Percentiles rank a stretch among this genome's conserved stretches.
These are phyloP conservation scores for Omphaloscelis lunosa DNA, from an alignment of 2,888 invertebrate species.

Conservation along the genomic window DNA sequence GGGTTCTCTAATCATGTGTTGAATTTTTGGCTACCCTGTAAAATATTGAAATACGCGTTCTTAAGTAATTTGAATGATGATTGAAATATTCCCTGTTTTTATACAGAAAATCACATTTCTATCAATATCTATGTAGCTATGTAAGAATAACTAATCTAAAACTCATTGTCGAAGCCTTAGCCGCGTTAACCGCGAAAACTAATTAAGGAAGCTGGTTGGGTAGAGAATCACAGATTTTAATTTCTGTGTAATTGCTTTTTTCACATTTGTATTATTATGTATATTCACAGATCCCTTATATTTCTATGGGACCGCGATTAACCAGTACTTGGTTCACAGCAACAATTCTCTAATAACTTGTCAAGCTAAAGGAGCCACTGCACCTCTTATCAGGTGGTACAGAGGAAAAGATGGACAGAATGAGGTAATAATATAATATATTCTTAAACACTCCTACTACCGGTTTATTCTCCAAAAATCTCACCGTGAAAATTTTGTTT, in stretches of 20 bases:
- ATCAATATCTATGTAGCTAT: not conserved
- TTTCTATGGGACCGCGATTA: conserved; percentile 71
- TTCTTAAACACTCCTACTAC: not conserved
- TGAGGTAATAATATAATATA: conserved; percentile 47
- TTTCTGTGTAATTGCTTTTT: not conserved
- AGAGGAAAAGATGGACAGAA: conserved; percentile 71
- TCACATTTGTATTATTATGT: not conserved
- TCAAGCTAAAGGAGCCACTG: conserved; percentile 75
- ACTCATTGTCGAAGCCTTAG: not conserved
- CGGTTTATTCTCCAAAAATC: not conserved
- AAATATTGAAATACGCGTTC: not conserved
- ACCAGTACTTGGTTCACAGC: conserved; percentile 76
- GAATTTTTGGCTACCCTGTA: not conserved
- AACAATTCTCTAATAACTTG: conserved; percentile 77
- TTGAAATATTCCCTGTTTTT: not conserved
- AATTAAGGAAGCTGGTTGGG: not conserved
- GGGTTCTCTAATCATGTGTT: too few species aligned
- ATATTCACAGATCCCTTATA: conserved; percentile 76
- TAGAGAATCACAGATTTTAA: not conserved
- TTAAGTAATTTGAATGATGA: not conserved
- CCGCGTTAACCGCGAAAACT: not conserved
- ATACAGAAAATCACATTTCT: not conserved
- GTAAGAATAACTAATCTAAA: not conserved
- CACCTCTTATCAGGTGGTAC: conserved; percentile 78
- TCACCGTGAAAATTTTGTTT: too few species aligned